Percentiles rank a stretch among this genome's conserved stretches.
phyloP scores from a whole-genome alignment of 1,140 invertebrate species.

The Lordiphosa mommai region DNA sequence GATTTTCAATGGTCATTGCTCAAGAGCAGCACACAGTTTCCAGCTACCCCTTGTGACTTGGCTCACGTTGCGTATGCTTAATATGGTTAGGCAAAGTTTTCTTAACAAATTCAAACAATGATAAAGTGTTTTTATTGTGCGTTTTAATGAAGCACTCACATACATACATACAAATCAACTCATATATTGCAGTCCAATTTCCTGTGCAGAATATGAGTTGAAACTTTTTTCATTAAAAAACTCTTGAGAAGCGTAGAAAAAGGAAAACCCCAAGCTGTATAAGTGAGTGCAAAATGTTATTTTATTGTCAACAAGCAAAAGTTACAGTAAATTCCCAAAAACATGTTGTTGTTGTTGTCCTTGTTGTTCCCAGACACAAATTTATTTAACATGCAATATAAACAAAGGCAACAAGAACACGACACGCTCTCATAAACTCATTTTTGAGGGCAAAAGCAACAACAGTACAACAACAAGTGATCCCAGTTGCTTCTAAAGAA shows the following conservation, averaged over 20 bases:
- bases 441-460: constrained; percentile 28
- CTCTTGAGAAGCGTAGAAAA: constrained; percentile 26
- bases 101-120: constrained; percentile 70
- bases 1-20: constrained; percentile 61
- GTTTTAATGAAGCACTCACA: constrained; percentile 60
- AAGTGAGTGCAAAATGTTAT: constrained; percentile 77
- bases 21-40: constrained; percentile 25
- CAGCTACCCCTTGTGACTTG: background rate
- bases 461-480: constrained; percentile 23
- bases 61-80: constrained; percentile 67
- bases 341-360: no score
- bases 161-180: constrained; percentile 34
- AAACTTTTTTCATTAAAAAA: constrained; percentile 75
- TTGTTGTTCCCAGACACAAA: constrained; percentile 31
- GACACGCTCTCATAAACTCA: constrained; percentile 76
- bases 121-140: constrained; percentile 67
- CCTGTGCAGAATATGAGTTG: constrained; percentile 30
- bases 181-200: constrained; percentile 53
- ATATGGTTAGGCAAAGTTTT: constrained; percentile 62
- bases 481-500: constrained; percentile 37
- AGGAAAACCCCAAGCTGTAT: constrained; percentile 52
- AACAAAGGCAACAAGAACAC: constrained; percentile 54
- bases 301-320: constrained; percentile 75
- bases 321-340: constrained; percentile 37
- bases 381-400: constrained; percentile 76